Conservation (phyloP, 2,797 vertebrate species). For the Melanotaenia trifasciata region DNA sequence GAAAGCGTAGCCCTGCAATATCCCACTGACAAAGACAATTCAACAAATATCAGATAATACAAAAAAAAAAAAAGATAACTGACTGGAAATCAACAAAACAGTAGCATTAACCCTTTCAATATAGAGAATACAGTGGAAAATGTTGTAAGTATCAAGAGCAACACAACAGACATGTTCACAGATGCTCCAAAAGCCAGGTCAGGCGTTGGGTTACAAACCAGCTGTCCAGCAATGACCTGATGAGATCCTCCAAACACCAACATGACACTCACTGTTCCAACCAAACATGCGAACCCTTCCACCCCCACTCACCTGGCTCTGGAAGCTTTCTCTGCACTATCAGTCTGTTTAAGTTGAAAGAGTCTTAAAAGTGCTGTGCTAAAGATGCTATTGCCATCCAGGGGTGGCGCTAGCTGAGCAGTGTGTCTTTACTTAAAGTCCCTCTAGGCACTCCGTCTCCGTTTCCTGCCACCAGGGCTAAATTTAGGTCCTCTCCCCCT, state of each 20-base stretch:
- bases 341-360: slow-evolving; percentile 25
- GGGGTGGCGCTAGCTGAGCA: slow-evolving; percentile 68
- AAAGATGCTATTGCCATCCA: slow-evolving; percentile 42
- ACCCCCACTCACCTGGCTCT: slow-evolving; percentile 65
- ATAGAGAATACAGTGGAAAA: background rate
- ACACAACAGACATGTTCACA: slow-evolving; percentile 45
- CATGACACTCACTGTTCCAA: slow-evolving; percentile 16
- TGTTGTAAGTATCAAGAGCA: slow-evolving; percentile 30
- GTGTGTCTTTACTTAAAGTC: slow-evolving; percentile 33
- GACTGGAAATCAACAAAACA: background rate
- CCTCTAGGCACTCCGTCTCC: slow-evolving; percentile 37
- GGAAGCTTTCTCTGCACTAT: slow-evolving; percentile 39
- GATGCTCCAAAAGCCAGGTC: slow-evolving; percentile 50
- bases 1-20: slow-evolving; percentile 3
- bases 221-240: slow-evolving; percentile 66
- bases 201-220: slow-evolving; percentile 70
- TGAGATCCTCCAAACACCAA: slow-evolving; percentile 39
- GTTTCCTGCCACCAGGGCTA: slow-evolving; percentile 63
- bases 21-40: slow-evolving; percentile 7
- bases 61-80: background rate
- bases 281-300: slow-evolving; percentile 6
- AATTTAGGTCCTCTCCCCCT: slow-evolving; percentile 63
- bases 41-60: background rate
- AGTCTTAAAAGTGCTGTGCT: slow-evolving; percentile 21
- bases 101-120: background rate